Conservation (phyloP, 2,113 vertebrate species). For the Gavialis gangeticus region DNA sequence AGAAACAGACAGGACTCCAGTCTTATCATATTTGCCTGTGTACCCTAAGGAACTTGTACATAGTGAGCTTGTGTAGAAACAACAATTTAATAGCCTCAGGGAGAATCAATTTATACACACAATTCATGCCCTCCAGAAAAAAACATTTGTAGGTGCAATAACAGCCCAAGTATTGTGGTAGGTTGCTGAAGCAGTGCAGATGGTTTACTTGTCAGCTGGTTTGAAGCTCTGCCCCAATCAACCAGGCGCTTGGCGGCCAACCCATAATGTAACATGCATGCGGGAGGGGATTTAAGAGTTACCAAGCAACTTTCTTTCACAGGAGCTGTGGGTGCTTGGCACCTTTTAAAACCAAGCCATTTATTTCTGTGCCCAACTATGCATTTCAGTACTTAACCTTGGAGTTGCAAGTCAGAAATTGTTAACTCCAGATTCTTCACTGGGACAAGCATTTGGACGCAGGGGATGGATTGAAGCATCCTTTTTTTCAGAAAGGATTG, state of each 20-base stretch:
- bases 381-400: neutral
- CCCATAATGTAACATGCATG: neutral
- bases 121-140: neutral
- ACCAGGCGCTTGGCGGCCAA: neutral
- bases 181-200: neutral
- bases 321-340: neutral
- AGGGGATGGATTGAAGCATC: rapidly evolving
- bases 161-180: neutral
- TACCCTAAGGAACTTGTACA: neutral
- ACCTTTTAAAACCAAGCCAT: neutral
- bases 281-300: neutral
- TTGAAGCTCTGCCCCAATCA: neutral
- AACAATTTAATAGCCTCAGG: neutral
- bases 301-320: rapidly evolving
- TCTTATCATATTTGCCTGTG: slow-evolving; percentile 8
- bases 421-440: neutral
- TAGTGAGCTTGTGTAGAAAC: neutral
- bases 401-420: neutral
- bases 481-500: neutral
- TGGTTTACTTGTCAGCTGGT: neutral
- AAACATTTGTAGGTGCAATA: rapidly evolving
- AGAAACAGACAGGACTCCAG: neutral
- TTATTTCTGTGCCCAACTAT: neutral
- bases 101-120: neutral
- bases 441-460: neutral